Base-by-base conservation (phyloP, 2,113 vertebrate species). In the Bos indicus region DNA sequence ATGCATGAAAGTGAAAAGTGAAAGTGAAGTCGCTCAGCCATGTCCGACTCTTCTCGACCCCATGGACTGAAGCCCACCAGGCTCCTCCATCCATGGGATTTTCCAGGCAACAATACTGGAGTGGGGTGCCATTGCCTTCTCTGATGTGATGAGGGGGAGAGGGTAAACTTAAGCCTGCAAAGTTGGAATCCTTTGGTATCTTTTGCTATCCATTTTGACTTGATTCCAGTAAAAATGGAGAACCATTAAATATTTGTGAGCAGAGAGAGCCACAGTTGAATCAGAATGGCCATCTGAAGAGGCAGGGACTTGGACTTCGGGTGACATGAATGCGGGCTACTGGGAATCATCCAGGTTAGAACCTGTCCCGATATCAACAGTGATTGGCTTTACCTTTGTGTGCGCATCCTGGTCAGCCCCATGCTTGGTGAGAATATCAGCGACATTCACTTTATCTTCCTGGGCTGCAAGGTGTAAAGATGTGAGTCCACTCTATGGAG, bases 391-490 rank as follows among this genome's bases (percentile, higher is more conserved):
- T 98, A 99, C 99, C 99, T 99, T 99, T 26, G 99, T 99, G 98
- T 99, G 99, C 77, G 99, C 99, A 95, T 99, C 99, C n/a, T 99
- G 98, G 98, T 99, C 99, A 59, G 99, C 99, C 43, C 99, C 99
- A 0, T 99, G 98, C 90, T 98, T 99, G 90, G 99, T 98, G 33
- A 99, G 99, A 83, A 99, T 99, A 83, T 99, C 99, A 0, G 99
- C 99, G 33, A 99, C 99, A 0, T 98, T 99, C 83, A 99, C 99
- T 98, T 99, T 99, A 97, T 99, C 99, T 97, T 99, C 99, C 97
- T 99, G 99, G 85, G 99, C 99, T 54, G 99, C 99, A 48, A 99
- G 99, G 98, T 99, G 99, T 97, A 99, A 99, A 84, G 99, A 99
- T 16, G 99, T 99, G 98, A 99, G 99, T 80, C 99, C 99, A 54